phyloP scores from a whole-genome alignment of 1,140 invertebrate species.

The Drosophila guanche region DNA sequence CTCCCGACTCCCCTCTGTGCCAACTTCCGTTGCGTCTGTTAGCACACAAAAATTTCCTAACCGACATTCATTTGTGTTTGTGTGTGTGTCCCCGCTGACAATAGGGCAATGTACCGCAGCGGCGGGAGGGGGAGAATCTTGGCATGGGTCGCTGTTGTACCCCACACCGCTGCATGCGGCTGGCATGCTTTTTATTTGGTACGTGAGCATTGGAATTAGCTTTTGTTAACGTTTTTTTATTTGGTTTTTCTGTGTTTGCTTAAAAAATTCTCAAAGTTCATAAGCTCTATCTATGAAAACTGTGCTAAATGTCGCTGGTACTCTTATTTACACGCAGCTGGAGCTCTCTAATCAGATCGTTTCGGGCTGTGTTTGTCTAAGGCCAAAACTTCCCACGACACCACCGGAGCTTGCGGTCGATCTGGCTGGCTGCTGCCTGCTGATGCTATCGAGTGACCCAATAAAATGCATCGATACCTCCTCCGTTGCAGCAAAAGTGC shows the following conservation, averaged over 20 bases:
- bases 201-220: constrained; percentile 67
- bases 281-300: constrained; percentile 60
- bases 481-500: constrained; percentile 45
- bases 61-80: constrained; percentile 33
- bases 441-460: constrained; percentile 48
- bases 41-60: constrained; percentile 40
- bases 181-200: constrained; percentile 60
- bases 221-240: constrained; percentile 13
- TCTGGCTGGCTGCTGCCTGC: constrained; percentile 19
- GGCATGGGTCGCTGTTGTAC: constrained; percentile 51
- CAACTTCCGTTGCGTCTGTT: constrained; percentile 57
- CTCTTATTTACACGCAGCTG: constrained; percentile 42
- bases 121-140: constrained; percentile 31
- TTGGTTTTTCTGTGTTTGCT: constrained; percentile 45
- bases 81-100: background rate
- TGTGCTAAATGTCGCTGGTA: constrained; percentile 69
- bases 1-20: constrained; percentile 53
- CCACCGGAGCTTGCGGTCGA: constrained; percentile 4
- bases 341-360: constrained; percentile 64
- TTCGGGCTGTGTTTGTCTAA: constrained; percentile 57
- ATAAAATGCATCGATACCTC: constrained; percentile 46
- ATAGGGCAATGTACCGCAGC: constrained; percentile 16
- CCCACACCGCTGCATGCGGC: background rate
- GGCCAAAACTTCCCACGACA: constrained; percentile 69
- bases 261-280: constrained; percentile 54